Percentiles rank a stretch among this genome's conserved stretches.
Conservation (phyloP, 1,140 invertebrate genomes). For the Vanessa tameamea region DNA sequence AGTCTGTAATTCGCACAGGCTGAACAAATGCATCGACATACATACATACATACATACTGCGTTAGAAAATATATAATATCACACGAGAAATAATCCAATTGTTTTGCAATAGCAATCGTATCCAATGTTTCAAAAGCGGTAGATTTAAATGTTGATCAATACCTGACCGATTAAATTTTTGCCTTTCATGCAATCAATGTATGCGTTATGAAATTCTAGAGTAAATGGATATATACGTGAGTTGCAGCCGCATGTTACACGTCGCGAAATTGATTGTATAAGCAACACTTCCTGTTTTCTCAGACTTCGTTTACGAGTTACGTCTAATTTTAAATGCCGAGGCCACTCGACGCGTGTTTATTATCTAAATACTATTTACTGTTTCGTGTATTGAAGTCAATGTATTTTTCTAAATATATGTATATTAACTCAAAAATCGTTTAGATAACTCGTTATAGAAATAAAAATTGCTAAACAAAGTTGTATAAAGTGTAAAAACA, state of each 20-base stretch:
- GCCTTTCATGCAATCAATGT: conserved; percentile 24
- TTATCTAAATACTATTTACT: conserved; percentile 3
- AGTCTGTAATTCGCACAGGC: not conserved
- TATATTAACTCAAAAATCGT: not conserved
- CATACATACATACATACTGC: conserved; percentile 14
- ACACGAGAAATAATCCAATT: conserved; percentile 32
- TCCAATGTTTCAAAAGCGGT: conserved; percentile 25
- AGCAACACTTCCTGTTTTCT: conserved; percentile 31
- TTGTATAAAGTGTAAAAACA: not conserved
- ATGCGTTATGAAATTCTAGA: conserved; percentile 19
- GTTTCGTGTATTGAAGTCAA: not conserved
- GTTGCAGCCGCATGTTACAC: conserved; percentile 13
- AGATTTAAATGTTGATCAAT: conserved; percentile 28
- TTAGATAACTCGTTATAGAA: too few relatives aligned
- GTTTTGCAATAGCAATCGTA: conserved; percentile 34
- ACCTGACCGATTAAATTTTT: conserved; percentile 32
- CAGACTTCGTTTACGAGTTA: conserved; percentile 18
- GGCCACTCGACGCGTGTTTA: conserved; percentile 4
- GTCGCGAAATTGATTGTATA: conserved; percentile 27
- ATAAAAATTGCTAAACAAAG: too few relatives aligned
- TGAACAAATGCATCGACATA: conserved; percentile 15
- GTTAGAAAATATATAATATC: conserved; percentile 23
- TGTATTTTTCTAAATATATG: not conserved
- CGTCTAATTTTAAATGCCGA: conserved; percentile 16
- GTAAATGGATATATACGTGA: not conserved